Evolutionary conservation across 2,888 invertebrate genomes (phyloP).

Genomic region (Aphodius granarius): DNA sequence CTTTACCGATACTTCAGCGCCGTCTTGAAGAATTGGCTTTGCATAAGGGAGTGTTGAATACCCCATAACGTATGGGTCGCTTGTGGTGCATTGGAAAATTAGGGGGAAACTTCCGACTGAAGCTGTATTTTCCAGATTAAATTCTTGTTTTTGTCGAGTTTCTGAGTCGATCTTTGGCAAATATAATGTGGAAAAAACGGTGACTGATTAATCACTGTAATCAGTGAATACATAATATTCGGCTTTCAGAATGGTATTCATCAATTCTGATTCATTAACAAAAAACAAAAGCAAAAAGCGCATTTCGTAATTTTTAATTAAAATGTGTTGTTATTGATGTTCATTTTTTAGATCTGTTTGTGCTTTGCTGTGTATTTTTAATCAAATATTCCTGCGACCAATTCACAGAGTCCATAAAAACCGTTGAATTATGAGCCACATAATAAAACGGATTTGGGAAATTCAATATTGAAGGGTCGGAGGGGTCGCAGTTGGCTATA

Average conservation of each 20-base stretch:
- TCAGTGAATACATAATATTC: too few relatives aligned
- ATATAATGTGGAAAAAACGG: too few relatives aligned
- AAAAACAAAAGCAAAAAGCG: neutral
- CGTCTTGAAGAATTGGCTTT: neutral
- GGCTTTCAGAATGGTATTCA: too few relatives aligned
- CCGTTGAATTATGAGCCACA: neutral
- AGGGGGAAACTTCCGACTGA: neutral
- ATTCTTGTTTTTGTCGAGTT: too few relatives aligned
- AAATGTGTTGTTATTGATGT: neutral
- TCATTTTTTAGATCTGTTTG: neutral
- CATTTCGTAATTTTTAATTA: neutral
- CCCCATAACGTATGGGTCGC: neutral
- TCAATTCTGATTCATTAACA: too few relatives aligned
- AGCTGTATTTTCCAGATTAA: too few relatives aligned
- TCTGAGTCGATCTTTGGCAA: too few relatives aligned
- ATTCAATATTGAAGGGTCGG: neutral
- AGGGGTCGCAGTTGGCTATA: neutral
- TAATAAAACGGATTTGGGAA: neutral
- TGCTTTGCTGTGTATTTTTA: neutral
- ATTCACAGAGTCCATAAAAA: neutral
- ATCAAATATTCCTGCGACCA: neutral
- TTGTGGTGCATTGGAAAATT: neutral
- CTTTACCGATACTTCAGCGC: neutral
- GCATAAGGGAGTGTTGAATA: neutral
- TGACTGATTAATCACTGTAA: too few relatives aligned